Conservation (phyloP, 2,797 vertebrate genomes). For the Poeciliopsis gracilis region DNA sequence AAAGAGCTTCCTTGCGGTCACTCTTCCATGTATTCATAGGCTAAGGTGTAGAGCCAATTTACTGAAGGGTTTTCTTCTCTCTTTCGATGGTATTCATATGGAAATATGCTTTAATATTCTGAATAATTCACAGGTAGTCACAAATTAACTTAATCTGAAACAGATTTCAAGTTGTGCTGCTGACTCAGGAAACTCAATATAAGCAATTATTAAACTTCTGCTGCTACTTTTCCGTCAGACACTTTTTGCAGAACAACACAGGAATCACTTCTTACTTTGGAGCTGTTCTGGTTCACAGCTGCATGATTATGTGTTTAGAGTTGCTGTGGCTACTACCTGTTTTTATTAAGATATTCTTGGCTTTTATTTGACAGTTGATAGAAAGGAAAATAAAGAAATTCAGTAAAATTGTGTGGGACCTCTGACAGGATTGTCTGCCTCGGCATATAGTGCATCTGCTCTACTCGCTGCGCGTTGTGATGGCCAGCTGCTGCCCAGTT, state of each 20-base stretch:
- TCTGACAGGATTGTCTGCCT: background rate
- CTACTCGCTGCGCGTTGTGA: too few relatives aligned
- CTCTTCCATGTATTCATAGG: background rate
- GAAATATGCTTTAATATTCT: background rate
- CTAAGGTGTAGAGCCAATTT: background rate
- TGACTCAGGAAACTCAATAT: background rate
- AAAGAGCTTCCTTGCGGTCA: background rate
- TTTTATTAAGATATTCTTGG: background rate
- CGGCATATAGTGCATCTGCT: background rate
- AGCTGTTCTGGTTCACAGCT: background rate
- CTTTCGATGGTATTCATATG: background rate
- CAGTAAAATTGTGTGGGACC: background rate
- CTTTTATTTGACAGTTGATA: background rate
- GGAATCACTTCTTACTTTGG: background rate
- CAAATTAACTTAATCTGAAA: background rate
- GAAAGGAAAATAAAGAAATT: background rate
- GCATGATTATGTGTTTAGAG: background rate
- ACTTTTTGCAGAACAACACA: background rate
- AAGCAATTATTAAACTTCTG: background rate
- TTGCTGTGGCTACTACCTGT: background rate
- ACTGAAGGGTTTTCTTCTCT: background rate
- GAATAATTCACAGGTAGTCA: background rate
- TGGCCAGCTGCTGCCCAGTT: background rate
- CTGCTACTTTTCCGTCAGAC: background rate
- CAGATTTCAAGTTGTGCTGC: background rate